These are phyloP conservation scores for Ophiothrix spiculata DNA, from an alignment of 35 echinoderm and acorn worm genomes.

Conservation along the genomic window DNA sequence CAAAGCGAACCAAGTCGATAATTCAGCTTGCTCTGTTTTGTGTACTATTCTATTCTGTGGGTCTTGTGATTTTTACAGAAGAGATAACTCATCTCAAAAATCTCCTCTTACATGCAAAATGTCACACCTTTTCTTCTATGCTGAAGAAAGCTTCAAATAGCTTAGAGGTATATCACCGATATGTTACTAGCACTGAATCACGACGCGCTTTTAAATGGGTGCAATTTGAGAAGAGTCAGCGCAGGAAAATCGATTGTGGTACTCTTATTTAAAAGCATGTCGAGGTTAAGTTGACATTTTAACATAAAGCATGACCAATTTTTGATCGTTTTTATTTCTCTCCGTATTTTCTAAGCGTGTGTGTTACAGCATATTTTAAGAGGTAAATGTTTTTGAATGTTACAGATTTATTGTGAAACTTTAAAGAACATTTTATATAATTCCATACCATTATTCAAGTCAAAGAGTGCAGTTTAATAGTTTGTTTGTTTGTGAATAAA, in stretches of 20 bases:
- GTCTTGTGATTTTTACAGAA: not conserved
- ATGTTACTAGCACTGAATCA: not conserved
- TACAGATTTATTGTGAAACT: too few relatives aligned
- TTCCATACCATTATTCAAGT: too few relatives aligned
- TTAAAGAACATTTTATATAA: too few relatives aligned
- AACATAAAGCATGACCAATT: not conserved
- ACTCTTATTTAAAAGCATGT: not conserved
- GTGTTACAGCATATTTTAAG: too few relatives aligned
- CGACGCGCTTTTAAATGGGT: not conserved
- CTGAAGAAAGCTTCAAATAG: not conserved
- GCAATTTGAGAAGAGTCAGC: constrained; percentile 2
- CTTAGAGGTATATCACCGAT: constrained; percentile 7
- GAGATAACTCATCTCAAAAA: constrained; percentile 13
- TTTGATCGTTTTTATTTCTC: not conserved
- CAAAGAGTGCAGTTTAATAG: too few relatives aligned
- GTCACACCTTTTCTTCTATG: not conserved
- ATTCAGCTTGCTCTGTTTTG: constrained; percentile 1
- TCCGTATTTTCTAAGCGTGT: too few relatives aligned
- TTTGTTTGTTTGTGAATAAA: too few relatives aligned
- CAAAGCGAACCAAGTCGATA: not conserved
- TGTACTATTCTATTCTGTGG: not conserved
- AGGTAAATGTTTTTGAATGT: too few relatives aligned
- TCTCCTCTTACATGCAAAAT: not conserved
- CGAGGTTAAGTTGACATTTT: constrained; percentile 8
- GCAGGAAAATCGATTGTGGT: not conserved